Base-by-base conservation (phyloP, 92 coral and sea anemone genomes). In the Bergia puertoricense region DNA sequence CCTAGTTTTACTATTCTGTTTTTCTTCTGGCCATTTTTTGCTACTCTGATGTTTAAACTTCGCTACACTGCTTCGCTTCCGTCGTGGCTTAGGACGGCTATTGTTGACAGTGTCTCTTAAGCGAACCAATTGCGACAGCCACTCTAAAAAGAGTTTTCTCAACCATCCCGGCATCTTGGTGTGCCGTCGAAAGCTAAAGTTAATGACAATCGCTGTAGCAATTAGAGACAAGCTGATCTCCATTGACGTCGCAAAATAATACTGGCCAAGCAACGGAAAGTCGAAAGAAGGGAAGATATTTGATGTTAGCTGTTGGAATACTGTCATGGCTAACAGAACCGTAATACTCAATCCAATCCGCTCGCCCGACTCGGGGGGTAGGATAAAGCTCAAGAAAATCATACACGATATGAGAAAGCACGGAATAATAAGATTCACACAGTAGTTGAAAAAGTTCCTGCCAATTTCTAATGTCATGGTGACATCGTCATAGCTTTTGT, bases 361-460 rank as follows among this genome's bases (percentile, higher is more conserved):
- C 77, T 94, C 98, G 5, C 98, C 98, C 10, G 94, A 88, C 81
- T 93, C 98, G 2, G 98, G 98, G 1, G 98, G 98, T 0, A 94
- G 86, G 20, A 94, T 91, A 51, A 94, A 94, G 11, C 97, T 92
- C 81, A 94, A 92, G 51, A 94, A 94, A 30, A 91, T 94, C 98
- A 94, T 94, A 40, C 92, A 86, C 3, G 96, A 91, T 43, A 94
- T 94, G 42, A 94, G 91, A 23, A 88, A 85, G 57, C 98, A 94
- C 30, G 98, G 98, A 43, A 94, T 90, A 40, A 94, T 92, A 76
- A 94, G 77, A 68, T 93, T 94, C 74, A 94, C 92, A 66, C 89
- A 80, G 79, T 86, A 93, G 37, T 85, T 88, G 40, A 91, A 84
- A 85, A 44, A 93, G 54, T 83, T 88, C 57, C 98, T 89, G 1